Evolutionary conservation across 2,113 vertebrate species (phyloP).

Genomic region (Suncus etruscus): DNA sequence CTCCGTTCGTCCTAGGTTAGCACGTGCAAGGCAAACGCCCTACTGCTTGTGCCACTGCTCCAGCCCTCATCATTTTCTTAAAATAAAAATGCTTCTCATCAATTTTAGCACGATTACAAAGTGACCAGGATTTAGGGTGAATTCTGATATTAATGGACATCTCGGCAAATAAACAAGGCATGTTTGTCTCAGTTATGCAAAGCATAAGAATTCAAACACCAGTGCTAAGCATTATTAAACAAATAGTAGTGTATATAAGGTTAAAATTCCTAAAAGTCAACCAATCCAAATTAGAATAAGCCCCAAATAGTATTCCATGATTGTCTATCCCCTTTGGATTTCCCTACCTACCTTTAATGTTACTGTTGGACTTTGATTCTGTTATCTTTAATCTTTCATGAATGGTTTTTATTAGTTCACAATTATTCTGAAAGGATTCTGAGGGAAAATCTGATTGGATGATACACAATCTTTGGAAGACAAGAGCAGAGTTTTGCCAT

Average conservation of each 20-base stretch:
- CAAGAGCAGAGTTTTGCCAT: constrained; percentile 56
- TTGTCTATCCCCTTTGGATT: background rate
- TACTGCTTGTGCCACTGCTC: too few relatives aligned
- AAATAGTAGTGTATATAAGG: background rate
- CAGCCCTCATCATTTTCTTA: too few relatives aligned
- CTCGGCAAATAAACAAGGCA: background rate
- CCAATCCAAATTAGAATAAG: background rate
- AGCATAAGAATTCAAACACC: background rate
- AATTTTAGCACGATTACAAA: background rate
- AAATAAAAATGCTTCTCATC: background rate
- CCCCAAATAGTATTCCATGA: too few relatives aligned
- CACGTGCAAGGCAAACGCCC: too few relatives aligned
- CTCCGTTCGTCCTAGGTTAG: too few relatives aligned
- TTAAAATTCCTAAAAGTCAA: background rate
- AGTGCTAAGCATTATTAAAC: background rate
- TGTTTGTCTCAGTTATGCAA: background rate
- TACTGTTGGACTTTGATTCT: constrained; percentile 2
- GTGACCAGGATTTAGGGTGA: background rate
- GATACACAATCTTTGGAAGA: background rate
- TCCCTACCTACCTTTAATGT: background rate
- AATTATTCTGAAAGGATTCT: background rate
- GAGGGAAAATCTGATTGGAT: background rate
- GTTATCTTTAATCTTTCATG: constrained; percentile 21
- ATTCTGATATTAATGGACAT: constrained; percentile 8
- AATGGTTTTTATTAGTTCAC: background rate